These are phyloP conservation scores for Sycobia sp. DNA, from an alignment of 1,140 invertebrate genomes.

Conservation along the genomic window DNA sequence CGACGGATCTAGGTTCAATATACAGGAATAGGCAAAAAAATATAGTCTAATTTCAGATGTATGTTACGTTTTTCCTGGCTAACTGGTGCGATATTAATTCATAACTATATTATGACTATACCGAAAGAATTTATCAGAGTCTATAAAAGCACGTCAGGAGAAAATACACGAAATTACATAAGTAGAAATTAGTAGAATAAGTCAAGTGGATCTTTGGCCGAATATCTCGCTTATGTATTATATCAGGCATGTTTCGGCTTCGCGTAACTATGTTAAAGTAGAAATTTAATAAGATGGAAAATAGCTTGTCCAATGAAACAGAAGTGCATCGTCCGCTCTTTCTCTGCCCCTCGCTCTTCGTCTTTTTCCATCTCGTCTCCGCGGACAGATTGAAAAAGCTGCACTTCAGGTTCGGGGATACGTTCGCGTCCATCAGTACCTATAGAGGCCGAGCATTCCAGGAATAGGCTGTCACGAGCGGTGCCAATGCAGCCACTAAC, in stretches of 20 bases:
- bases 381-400: constrained; percentile 24
- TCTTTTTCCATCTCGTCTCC: background rate
- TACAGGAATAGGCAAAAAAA: too few species aligned
- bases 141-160: too few species aligned
- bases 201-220: constrained; percentile 8
- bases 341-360: too few species aligned
- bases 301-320: constrained; percentile 25
- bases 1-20: too few species aligned
- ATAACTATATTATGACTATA: too few species aligned
- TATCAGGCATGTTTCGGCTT: background rate
- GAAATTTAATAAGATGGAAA: constrained; percentile 29
- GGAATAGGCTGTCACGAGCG: constrained; percentile 54
- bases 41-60: too few species aligned
- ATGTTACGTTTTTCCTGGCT: too few species aligned
- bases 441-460: constrained; percentile 27
- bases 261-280: background rate
- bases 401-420: constrained; percentile 19
- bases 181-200: background rate
- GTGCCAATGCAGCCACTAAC: constrained; percentile 64
- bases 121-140: too few species aligned
- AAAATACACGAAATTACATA: too few species aligned
- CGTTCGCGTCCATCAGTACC: constrained; percentile 20
- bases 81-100: too few species aligned
- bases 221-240: background rate
- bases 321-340: background rate